A percentile compares a stretch with the other conserved stretches of the same genome.
phyloP scores from a whole-genome alignment of 1,140 invertebrate genomes.

The Ostrea denselamellosa region DNA sequence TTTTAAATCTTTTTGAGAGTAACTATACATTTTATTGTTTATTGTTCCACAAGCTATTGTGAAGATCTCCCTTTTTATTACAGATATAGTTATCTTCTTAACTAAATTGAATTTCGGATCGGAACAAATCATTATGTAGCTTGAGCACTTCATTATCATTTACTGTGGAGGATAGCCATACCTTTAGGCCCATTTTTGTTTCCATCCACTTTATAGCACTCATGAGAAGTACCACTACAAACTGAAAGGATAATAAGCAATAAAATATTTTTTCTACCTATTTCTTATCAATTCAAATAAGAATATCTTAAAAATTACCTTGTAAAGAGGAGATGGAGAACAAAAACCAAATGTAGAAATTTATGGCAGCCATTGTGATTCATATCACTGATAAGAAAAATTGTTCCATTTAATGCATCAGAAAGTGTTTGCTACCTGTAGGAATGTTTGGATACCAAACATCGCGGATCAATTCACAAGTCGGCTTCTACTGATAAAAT shows the following conservation, averaged over 20 bases:
- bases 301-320: background rate
- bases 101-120: too few species aligned
- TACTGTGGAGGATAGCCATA: background rate
- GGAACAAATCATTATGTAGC: too few species aligned
- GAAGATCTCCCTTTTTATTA: too few species aligned
- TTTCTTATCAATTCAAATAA: too few species aligned
- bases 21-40: too few species aligned
- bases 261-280: too few species aligned
- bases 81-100: too few species aligned
- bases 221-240: background rate
- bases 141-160: too few species aligned
- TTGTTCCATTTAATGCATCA: background rate
- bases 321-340: background rate
- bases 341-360: background rate
- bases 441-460: background rate
- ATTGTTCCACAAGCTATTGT: too few species aligned
- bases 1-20: too few species aligned
- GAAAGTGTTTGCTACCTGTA: background rate
- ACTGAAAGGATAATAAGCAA: too few species aligned
- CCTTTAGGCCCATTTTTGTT: background rate
- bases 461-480: background rate
- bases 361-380: background rate
- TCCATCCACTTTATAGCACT: background rate
- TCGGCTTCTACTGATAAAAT: background rate
- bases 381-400: constrained; percentile 1